Evolutionary conservation across 2,113 vertebrate genomes (phyloP).

Genomic region (Corapipo altera): DNA sequence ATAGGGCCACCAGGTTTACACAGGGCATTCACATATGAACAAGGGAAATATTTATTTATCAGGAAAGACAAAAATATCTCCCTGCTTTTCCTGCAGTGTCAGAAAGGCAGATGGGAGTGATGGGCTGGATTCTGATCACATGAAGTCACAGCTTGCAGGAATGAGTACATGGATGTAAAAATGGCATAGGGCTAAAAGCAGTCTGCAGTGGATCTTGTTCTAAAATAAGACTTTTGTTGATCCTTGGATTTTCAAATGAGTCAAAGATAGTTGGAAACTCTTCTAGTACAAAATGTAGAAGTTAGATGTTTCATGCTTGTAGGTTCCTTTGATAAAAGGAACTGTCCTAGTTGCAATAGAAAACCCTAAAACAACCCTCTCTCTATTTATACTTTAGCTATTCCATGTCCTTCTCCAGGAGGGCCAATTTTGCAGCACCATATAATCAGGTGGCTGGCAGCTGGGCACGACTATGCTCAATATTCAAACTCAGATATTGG

Average conservation of each 20-base stretch:
- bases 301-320: not conserved
- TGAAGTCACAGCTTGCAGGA: not conserved
- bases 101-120: not conserved
- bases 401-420: not conserved
- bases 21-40: slow-evolving; percentile 27
- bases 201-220: not conserved
- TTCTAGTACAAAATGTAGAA: not conserved
- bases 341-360: not conserved
- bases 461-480: not conserved
- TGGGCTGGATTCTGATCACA: not conserved
- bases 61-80: slow-evolving; percentile 43
- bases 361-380: not conserved
- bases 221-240: not conserved
- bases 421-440: not conserved
- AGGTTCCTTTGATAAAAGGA: not conserved
- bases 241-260: not conserved
- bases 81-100: slow-evolving; percentile 19
- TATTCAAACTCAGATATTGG: not conserved
- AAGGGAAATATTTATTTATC: slow-evolving; percentile 48
- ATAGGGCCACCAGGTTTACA: slow-evolving; percentile 20
- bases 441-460: not conserved
- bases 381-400: not conserved
- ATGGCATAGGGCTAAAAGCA: not conserved
- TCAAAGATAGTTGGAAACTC: not conserved
- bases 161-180: not conserved